These are phyloP conservation scores for Diuraphis noxia DNA, from an alignment of 1,140 invertebrate species.

Conservation along the genomic window DNA sequence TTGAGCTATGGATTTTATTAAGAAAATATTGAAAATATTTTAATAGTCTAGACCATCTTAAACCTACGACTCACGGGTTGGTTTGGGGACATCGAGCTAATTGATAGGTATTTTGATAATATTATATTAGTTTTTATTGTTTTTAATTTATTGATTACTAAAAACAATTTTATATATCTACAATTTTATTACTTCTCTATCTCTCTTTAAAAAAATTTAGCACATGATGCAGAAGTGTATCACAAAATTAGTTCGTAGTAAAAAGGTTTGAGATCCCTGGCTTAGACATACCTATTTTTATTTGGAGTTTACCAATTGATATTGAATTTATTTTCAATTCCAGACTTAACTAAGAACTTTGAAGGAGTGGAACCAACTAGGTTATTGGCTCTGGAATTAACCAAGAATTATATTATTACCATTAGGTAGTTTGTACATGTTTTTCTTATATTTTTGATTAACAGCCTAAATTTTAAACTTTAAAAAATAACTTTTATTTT, in stretches of 20 bases:
- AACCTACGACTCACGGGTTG: too few species aligned
- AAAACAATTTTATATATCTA: too few species aligned
- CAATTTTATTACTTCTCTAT: too few species aligned
- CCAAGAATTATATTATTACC: neutral
- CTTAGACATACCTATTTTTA: neutral
- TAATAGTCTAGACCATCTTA: neutral
- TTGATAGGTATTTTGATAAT: too few species aligned
- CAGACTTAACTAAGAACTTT: neutral
- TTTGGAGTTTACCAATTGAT: neutral
- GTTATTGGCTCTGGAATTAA: neutral
- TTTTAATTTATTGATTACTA: too few species aligned
- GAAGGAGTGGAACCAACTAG: neutral
- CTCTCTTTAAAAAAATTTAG: too few species aligned
- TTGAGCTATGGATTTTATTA: neutral
- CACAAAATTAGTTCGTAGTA: too few species aligned
- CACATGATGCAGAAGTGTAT: too few species aligned
- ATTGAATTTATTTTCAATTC: neutral
- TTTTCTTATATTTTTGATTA: neutral
- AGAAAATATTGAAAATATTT: neutral
- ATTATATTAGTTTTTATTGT: too few species aligned
- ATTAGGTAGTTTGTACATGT: neutral
- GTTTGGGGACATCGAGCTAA: too few species aligned
- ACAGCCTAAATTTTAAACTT: neutral
- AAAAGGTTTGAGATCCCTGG: too few species aligned
- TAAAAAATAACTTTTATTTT: neutral